Evolutionary conservation across 2,888 invertebrate species (phyloP), one percentile per base, ranked within the genome.

Genomic region (Microctonus hyperodae): DNA sequence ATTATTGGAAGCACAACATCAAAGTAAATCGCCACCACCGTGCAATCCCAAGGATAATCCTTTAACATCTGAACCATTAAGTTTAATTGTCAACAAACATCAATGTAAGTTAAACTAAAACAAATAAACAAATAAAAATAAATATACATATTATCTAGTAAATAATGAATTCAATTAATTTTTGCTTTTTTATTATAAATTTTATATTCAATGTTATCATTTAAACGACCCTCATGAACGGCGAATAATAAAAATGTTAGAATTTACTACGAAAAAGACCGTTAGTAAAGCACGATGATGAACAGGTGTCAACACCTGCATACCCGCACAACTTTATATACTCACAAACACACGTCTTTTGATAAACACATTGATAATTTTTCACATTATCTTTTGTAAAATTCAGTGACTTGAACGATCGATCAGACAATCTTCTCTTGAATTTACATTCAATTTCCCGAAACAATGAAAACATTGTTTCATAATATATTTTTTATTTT

Each of bases 1-100:
- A 79, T 86, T 95, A 83, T 87, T 92, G 85, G 94, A 94, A 85
- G 90, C 92, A 73, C 94, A 94, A 85, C 93, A 94, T 85, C 88
- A 92, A 56, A 80, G 80, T 60, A 83, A 82, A 71, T 81, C 80
- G 65, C 82, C 80, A 55, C 79, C 79, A 65, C 79, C 79, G 35
- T 81, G 81, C 51, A 80, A 79, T 67, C 79, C 80, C 65, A 81
- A 81, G 69, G 81, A 83, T 67, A 83, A 84, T 67, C 84, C 85
- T 11, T 81, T 85, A 5, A 75, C 73, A 68, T 78, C 83, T 55
- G 85, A 85, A 72, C 87, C 87, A 1, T 82, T 87, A 67, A 86
- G 86, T 67, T 83, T 87, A 71, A 86, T 86, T 78, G 86, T 87
- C 69, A 84, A 84, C 73, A 86, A 85, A 68, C 80, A 83, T 57